A percentile compares a stretch with the other conserved stretches of the same genome.
phyloP scores from a whole-genome alignment of 2,797 vertebrate genomes.

The Bradypodion ventrale region DNA sequence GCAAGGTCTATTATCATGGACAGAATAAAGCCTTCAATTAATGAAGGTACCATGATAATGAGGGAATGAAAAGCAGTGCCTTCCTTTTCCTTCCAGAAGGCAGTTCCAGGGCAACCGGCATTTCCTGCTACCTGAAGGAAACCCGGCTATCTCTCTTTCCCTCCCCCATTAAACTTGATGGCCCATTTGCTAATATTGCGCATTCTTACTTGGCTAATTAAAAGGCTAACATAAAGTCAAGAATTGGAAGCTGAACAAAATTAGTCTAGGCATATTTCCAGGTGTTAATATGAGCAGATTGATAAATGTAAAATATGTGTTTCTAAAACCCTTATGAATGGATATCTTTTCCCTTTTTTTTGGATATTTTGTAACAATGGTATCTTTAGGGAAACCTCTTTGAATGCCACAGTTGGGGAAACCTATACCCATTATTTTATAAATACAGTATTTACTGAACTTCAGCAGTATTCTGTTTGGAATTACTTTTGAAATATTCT shows the following conservation, averaged over 20 bases:
- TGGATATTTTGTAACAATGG: background rate
- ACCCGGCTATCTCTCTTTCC: too few species aligned
- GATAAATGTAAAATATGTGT: background rate
- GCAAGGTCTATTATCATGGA: background rate
- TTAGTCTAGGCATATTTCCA: accelerated
- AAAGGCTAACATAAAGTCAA: background rate
- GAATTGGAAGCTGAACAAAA: accelerated
- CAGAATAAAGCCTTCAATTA: too few species aligned
- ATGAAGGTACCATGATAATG: background rate
- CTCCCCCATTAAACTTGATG: background rate
- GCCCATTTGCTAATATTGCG: background rate
- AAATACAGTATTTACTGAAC: background rate
- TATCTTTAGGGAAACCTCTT: background rate
- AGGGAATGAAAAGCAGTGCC: background rate
- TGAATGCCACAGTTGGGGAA: background rate
- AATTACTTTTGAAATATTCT: slow-evolving; percentile 16
- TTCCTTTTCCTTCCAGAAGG: background rate
- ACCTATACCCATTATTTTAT: background rate
- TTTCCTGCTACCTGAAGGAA: background rate
- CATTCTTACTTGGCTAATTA: background rate
- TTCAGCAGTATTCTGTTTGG: background rate
- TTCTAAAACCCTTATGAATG: background rate
- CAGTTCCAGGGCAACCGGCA: background rate
- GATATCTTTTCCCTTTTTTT: background rate
- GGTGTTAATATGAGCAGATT: accelerated